Conservation (phyloP, 2,888 invertebrate species). For the Pterostichus madidus region DNA sequence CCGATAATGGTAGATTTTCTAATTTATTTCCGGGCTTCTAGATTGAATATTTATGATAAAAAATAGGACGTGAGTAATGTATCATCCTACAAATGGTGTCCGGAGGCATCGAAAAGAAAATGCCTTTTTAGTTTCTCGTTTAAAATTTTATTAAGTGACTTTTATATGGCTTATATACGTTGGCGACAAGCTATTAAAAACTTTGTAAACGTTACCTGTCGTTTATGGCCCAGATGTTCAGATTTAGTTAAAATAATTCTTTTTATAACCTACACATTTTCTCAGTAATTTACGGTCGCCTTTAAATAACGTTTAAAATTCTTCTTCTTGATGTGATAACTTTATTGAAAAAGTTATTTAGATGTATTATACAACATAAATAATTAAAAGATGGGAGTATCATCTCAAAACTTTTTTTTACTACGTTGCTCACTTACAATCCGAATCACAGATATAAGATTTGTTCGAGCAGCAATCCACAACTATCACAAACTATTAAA, state of each 20-base stretch:
- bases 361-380: neutral
- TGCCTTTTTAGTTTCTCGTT: conserved; percentile 33
- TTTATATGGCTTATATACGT: conserved; percentile 24
- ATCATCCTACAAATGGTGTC: conserved; percentile 33
- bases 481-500: no score
- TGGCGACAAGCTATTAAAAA: conserved; percentile 44
- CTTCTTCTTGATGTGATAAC: conserved; percentile 18
- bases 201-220: conserved; percentile 40
- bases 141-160: conserved; percentile 40
- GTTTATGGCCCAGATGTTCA: conserved; percentile 39
- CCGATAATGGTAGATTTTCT: conserved; percentile 32
- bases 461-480: no score
- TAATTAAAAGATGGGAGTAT: no score
- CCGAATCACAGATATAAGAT: no score
- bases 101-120: neutral
- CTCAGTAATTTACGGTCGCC: neutral
- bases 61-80: conserved; percentile 36
- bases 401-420: no score
- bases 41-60: conserved; percentile 55
- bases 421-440: no score
- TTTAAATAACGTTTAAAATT: conserved; percentile 24
- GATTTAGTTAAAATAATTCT: conserved; percentile 24
- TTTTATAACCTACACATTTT: conserved; percentile 23
- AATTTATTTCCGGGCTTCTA: conserved; percentile 10
- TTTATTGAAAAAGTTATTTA: conserved; percentile 1